Evolutionary conservation across 2,113 vertebrate species (phyloP), one percentile per base, ranked within the genome.

Genomic region (Stigmatopora argus): DNA sequence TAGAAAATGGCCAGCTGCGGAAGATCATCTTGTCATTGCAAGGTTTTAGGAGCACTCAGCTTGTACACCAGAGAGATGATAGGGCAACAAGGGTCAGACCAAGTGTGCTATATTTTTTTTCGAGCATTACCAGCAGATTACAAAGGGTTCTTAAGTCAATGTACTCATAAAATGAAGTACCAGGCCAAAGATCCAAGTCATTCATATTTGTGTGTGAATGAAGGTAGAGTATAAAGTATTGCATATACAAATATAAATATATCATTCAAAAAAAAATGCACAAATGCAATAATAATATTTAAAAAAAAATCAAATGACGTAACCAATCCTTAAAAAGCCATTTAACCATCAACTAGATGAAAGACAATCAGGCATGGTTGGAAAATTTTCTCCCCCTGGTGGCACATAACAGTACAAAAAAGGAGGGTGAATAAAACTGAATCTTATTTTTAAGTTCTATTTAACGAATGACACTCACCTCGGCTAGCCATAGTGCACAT

Each of bases 341-440:
- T 59, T 44, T 11, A 26, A 67, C 26, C 18, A 52, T 9, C 10
- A 48, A 66, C 34, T 67, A 61, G 44, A 45, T 71, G 55, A 79
- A 68, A 70, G 65, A 78, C 61, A 73, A 7, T 5, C 52, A 63
- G 55, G 49, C 14, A 83, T 86, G 81, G 65, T 77, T 82, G 70
- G 64, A 86, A 83, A 81, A 70, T 79, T 76, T 79, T 65, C 78
- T 41, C 87, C 86, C 89, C 82, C 89, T 89, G 64, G 83, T 89
- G 89, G 87, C 34, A 3, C 45, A 53, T 10, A 5, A 14, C 7
- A 31, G 82, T 15, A 80, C 9, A 13, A 34, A 58, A 3, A 15
- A 0, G 0, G 9, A 65, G 38, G 41, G 19, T 18, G n/a, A 23
- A 41, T 8, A 6, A 12, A 67, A 60, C 56, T 61, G 60, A 34